Evolutionary conservation across 2,113 vertebrate species (phyloP).

Genomic region (Odocoileus virginianus): DNA sequence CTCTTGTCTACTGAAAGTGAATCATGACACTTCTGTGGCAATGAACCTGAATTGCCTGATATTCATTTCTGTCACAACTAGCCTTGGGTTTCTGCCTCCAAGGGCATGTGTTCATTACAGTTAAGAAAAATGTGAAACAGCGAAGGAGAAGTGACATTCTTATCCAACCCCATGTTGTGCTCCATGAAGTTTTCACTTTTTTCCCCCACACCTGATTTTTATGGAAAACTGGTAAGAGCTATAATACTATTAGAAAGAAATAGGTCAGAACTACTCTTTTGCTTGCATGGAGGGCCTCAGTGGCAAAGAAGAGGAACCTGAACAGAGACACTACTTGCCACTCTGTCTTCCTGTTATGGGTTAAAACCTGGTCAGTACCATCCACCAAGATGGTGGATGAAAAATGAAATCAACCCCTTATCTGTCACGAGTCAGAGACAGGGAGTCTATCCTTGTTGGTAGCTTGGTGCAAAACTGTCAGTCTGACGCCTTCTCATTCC

Average conservation of each 20-base stretch:
- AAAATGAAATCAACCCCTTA: background rate
- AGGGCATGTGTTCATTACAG: conserved; percentile 35
- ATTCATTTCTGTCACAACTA: conserved; percentile 37
- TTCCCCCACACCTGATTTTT: conserved; percentile 41
- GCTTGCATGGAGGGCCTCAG: background rate
- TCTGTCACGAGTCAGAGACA: background rate
- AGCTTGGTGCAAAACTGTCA: background rate
- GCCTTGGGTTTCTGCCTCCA: conserved; percentile 40
- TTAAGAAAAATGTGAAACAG: conserved; percentile 11
- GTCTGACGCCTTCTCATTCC: too few relatives aligned
- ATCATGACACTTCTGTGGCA: conserved; percentile 21
- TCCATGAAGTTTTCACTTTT: conserved; percentile 47
- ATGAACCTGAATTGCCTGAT: conserved; percentile 23
- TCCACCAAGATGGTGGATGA: background rate
- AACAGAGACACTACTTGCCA: background rate
- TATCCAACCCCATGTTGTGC: conserved; percentile 54
- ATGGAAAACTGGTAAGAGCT: conserved; percentile 57
- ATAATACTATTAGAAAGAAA: conserved; percentile 70
- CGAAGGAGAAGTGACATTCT: conserved; percentile 42
- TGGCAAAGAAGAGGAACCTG: conserved; percentile 25
- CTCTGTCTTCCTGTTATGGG: background rate
- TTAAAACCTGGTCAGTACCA: background rate
- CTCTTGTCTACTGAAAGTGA: conserved; percentile 26
- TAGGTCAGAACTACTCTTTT: conserved; percentile 43
- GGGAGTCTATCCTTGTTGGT: background rate